These are phyloP conservation scores for Cnemophilus loriae DNA, from an alignment of 2,113 vertebrate species.

Conservation along the genomic window DNA sequence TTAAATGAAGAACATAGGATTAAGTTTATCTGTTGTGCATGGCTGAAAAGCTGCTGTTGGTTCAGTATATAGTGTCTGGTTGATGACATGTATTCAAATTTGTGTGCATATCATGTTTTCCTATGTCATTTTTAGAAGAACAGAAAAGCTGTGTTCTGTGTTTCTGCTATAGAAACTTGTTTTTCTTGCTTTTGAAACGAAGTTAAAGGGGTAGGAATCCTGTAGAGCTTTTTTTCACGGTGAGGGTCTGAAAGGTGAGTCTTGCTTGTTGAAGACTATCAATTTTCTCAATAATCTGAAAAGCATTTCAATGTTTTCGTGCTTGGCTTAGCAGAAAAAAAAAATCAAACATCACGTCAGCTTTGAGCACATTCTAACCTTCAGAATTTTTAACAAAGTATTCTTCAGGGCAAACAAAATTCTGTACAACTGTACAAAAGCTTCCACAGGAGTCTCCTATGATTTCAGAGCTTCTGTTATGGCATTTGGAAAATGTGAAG, in stretches of 20 bases:
- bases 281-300: not conserved
- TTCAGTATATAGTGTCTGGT: not conserved
- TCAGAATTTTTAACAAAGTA: not conserved
- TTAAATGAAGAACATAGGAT: not conserved
- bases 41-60: not conserved
- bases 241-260: not conserved
- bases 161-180: not conserved
- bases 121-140: not conserved
- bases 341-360: not conserved
- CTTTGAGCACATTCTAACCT: not conserved
- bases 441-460: not conserved
- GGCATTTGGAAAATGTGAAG: not conserved
- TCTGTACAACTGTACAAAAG: not conserved
- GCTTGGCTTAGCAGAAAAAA: not conserved
- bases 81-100: not conserved
- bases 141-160: not conserved
- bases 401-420: not conserved
- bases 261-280: not conserved
- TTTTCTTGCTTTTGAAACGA: not conserved
- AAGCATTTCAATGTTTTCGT: not conserved
- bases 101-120: not conserved
- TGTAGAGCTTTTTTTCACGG: not conserved
- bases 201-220: not conserved
- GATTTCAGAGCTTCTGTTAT: not conserved
- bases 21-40: not conserved